Evolutionary conservation across 92 coral and sea anemone species (phyloP), one percentile per base, ranked within the genome.

Genomic region (Palythoa grandis): DNA sequence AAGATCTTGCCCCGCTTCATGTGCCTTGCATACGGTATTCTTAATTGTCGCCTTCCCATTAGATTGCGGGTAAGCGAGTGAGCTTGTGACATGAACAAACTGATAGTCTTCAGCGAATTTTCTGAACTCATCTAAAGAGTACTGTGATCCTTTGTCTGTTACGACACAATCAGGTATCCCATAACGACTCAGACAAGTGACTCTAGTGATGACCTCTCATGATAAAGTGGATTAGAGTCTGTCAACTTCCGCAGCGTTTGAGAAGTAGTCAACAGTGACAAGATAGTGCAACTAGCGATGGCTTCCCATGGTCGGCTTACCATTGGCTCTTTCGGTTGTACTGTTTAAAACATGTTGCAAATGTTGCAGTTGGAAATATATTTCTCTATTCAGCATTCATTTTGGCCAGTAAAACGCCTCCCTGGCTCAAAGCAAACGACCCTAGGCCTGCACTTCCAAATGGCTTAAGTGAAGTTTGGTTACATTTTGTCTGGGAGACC

Each of bases 401-500:
- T 7, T 79, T 5, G 89, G 87, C 92, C 89, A 86, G 71, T 75
- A 89, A 65, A 86, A 85, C 17, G 86, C 85, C 69, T 86, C 87
- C 68, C 87, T 74, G 70, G 92, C 92, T 75, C 87, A 43, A 68
- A 86, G 54, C 56, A 72, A 83, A 14, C 76, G 80, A 56, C 77
- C 35, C 35, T 29, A 29, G 35, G 35, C 76, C 37, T 90, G 87
- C 19, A 83, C 43, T 22, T 87, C 90, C 74, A 86, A 65, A 53
- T 90, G 92, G 39, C 87, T 38, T 29, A 0, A 29, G 35, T 1
- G 1, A 29, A 29, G 35, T 29, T 29, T 29, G 35, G 35, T 29
- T 29, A 29, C 35, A 29, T 29, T 29, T 29, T 29, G 35, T 29
- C 35, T 29, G 35, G 35, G 35, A 29, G 35, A 29, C 35, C 35